Evolutionary conservation across 2,113 vertebrate genomes (phyloP).

Genomic region (Cercopithecus mona): DNA sequence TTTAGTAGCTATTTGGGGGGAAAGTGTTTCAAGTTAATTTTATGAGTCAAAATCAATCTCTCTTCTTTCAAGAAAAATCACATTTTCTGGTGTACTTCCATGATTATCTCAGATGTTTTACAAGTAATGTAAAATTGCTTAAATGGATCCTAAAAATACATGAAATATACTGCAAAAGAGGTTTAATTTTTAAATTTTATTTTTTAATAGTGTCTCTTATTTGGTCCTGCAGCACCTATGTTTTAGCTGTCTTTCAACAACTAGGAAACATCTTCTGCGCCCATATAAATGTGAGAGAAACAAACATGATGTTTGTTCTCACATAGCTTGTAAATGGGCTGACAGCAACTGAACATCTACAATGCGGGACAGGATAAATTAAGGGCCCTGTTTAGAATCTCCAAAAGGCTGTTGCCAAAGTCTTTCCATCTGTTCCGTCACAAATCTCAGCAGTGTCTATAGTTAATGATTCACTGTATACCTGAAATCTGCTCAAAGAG

Average conservation of each 20-base stretch:
- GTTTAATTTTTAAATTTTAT: background rate
- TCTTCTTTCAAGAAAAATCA: constrained; percentile 9
- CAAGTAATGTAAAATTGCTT: constrained; percentile 47
- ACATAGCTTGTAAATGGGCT: background rate
- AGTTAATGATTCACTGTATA: background rate
- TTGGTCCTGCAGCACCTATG: background rate
- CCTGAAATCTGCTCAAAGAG: background rate
- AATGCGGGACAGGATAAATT: background rate
- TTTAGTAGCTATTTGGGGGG: constrained; percentile 45
- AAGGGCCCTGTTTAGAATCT: background rate
- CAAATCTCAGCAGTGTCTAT: background rate
- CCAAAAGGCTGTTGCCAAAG: background rate
- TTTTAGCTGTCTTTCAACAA: background rate
- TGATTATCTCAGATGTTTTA: constrained; percentile 46
- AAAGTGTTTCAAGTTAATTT: constrained; percentile 56
- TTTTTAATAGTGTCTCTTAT: background rate
- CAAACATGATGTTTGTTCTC: background rate
- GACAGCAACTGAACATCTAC: background rate
- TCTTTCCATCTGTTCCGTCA: background rate
- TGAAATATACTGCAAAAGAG: background rate
- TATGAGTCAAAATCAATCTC: constrained; percentile 63
- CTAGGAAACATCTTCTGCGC: background rate
- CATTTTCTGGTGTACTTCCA: constrained; percentile 8
- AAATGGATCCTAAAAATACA: constrained; percentile 29
- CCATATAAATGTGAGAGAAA: background rate